These are phyloP conservation scores for Schlechtendalia chinensis DNA, from an alignment of 1,140 invertebrate genomes.

Conservation along the genomic window DNA sequence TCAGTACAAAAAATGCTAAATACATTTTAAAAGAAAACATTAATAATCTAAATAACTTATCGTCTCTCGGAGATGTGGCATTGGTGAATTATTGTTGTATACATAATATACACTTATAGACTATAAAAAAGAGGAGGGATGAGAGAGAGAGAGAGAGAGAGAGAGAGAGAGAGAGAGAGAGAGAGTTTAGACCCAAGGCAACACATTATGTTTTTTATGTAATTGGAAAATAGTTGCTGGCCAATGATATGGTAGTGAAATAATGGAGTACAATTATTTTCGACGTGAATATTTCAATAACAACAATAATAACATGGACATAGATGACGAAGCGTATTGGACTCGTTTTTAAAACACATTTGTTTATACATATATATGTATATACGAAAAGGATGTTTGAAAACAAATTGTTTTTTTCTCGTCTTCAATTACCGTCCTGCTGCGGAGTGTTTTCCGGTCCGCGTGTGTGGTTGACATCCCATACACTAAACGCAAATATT, in stretches of 20 bases:
- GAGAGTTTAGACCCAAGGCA: background rate
- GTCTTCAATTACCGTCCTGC: conserved; percentile 5
- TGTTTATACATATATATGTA: background rate
- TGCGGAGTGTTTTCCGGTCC: background rate
- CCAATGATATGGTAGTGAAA: no score
- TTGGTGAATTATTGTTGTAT: background rate
- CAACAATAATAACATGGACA: background rate
- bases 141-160: background rate
- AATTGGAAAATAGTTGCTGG: conserved; percentile 11
- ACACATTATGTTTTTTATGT: conserved; percentile 2
- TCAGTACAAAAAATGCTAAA: background rate
- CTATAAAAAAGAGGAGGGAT: no score
- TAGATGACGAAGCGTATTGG: background rate
- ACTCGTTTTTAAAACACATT: background rate
- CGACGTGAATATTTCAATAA: background rate
- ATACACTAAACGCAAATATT: conserved; percentile 12
- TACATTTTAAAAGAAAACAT: conserved; percentile 10
- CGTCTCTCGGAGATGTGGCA: background rate
- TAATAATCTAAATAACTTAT: conserved; percentile 23
- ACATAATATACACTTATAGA: background rate
- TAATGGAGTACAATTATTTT: conserved; percentile 20
- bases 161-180: background rate
- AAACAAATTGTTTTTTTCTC: conserved; percentile 13
- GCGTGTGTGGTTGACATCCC: background rate
- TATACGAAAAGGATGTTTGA: background rate